Conservation (phyloP, 2,113 vertebrate species). For the Anseranas semipalmata region DNA sequence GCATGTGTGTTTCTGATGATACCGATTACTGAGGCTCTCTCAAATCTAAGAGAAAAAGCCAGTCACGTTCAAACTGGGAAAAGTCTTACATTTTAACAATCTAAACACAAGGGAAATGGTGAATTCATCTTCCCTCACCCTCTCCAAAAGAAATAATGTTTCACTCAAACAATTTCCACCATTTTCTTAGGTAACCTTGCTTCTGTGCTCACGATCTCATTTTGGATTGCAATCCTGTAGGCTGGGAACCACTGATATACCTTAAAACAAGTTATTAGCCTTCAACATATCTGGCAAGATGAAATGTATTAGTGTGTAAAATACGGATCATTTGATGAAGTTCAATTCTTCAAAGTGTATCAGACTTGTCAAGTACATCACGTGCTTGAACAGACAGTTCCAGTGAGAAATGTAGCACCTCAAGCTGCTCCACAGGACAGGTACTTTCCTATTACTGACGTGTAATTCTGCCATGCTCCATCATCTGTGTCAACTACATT, state of each 20-base stretch:
- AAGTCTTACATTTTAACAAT: background rate
- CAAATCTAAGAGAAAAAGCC: background rate
- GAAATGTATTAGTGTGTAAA: background rate
- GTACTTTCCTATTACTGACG: background rate
- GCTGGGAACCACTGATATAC: background rate
- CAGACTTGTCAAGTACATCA: background rate
- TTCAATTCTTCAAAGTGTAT: background rate
- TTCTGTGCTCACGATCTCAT: background rate
- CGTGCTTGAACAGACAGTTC: background rate
- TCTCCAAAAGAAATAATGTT: background rate
- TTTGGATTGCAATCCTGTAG: background rate
- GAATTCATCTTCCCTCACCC: background rate
- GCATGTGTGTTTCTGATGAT: background rate
- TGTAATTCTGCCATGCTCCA: background rate
- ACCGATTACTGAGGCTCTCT: background rate
- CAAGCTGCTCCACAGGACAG: background rate
- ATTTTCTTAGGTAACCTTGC: background rate
- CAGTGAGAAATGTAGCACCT: background rate
- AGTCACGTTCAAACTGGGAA: background rate
- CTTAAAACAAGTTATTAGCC: background rate
- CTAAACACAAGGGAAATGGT: background rate
- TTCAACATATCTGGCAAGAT: background rate
- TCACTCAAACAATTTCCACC: background rate
- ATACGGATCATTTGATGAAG: background rate
- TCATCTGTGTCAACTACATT: background rate